Evolutionary conservation across 2,797 vertebrate genomes (phyloP).

Genomic region (Rhinophrynus dorsalis): DNA sequence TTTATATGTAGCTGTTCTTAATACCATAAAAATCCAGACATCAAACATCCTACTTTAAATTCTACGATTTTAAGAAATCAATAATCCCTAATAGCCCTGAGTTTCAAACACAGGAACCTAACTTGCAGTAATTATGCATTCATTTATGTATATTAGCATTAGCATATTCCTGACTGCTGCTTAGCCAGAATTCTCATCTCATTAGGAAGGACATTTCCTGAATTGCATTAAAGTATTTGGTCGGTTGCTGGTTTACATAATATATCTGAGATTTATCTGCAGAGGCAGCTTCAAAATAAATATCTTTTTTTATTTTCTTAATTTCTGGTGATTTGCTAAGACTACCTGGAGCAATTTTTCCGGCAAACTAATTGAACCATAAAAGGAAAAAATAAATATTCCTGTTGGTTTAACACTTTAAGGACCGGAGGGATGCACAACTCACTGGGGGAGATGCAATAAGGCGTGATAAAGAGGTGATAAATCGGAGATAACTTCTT

Average conservation of each 20-base stretch:
- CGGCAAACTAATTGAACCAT: no score
- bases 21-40: slow-evolving; percentile 13
- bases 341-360: no score
- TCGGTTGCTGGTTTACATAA: slow-evolving; percentile 20
- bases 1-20: background rate
- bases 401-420: no score
- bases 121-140: slow-evolving; percentile 34
- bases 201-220: slow-evolving; percentile 45
- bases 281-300: slow-evolving; percentile 25
- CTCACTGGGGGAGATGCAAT: no score
- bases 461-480: no score
- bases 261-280: slow-evolving; percentile 19
- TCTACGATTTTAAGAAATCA: slow-evolving; percentile 31
- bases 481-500: no score
- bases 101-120: slow-evolving; percentile 16
- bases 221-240: slow-evolving; percentile 28
- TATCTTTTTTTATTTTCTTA: background rate
- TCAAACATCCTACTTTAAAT: slow-evolving; percentile 29
- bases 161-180: slow-evolving; percentile 31
- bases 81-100: slow-evolving; percentile 40
- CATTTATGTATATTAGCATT: slow-evolving; percentile 45
- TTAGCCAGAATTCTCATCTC: slow-evolving; percentile 29
- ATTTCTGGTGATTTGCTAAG: slow-evolving; percentile 8
- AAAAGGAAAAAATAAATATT: no score
- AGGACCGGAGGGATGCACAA: no score